These are phyloP conservation scores for Mus minutoides DNA, from an alignment of 2,797 vertebrate genomes.

Conservation along the genomic window DNA sequence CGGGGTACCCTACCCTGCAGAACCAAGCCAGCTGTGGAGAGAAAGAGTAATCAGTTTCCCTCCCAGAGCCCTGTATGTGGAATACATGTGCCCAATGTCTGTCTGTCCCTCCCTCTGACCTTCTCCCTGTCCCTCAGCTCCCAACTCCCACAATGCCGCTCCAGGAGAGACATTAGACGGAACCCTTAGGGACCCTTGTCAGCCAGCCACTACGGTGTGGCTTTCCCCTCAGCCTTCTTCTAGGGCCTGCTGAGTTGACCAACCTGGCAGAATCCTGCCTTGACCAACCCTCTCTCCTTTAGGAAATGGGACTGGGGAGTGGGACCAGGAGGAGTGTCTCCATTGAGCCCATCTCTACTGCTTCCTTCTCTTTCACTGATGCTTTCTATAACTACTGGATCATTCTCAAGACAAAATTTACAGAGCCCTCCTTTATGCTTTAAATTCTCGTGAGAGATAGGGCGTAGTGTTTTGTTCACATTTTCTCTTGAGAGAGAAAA, in stretches of 20 bases:
- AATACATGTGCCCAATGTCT: background rate
- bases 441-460: background rate
- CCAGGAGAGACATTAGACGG: background rate
- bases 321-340: background rate
- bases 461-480: background rate
- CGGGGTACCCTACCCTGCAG: background rate
- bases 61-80: background rate
- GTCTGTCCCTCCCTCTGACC: background rate
- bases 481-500: background rate
- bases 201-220: accelerated
- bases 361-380: background rate
- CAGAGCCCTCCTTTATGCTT: background rate
- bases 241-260: background rate
- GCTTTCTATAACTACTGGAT: background rate
- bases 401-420: background rate
- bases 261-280: background rate
- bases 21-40: background rate
- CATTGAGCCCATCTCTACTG: background rate
- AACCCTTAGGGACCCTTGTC: background rate
- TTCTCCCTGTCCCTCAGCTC: background rate
- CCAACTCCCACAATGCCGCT: background rate
- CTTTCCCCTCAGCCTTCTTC: background rate
- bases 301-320: accelerated
- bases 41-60: background rate
- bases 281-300: background rate